Percentiles rank a stretch among this genome's conserved stretches.
These are phyloP conservation scores for Drosophila prosaltans DNA, from an alignment of 1,140 invertebrate species.

Conservation along the genomic window DNA sequence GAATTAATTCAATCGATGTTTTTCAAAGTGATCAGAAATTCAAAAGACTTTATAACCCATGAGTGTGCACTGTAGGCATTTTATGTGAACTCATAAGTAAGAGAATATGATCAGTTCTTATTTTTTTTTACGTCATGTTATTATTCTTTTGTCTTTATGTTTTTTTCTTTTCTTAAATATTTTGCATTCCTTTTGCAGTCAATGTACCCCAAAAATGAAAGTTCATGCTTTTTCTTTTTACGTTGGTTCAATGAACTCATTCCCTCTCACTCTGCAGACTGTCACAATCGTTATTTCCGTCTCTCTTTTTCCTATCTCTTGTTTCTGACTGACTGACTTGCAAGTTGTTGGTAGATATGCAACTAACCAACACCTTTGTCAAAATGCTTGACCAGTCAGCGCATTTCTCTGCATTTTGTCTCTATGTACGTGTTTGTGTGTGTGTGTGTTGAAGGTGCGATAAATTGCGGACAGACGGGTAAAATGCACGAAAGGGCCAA, in stretches of 20 bases:
- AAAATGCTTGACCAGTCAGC: conserved; percentile 56
- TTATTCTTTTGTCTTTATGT: not conserved
- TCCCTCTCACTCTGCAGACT: not conserved
- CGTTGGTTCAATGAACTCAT: conserved; percentile 18
- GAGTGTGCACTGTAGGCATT: not conserved
- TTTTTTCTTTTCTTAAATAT: not conserved
- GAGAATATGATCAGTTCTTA: not conserved
- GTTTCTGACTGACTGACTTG: not conserved
- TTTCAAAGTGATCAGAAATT: too few relatives aligned
- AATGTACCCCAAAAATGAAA: conserved; percentile 25
- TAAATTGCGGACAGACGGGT: conserved; percentile 52
- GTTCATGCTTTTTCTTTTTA: conserved; percentile 10
- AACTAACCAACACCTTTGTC: conserved; percentile 59
- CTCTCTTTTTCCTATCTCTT: conserved; percentile 20
- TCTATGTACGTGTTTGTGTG: not conserved
- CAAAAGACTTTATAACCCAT: not conserved
- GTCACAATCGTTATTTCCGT: conserved; percentile 11
- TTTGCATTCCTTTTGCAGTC: conserved; percentile 13
- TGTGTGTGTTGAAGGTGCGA: conserved; percentile 51
- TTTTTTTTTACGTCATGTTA: not conserved
- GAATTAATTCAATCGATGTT: too few relatives aligned
- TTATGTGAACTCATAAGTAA: not conserved
- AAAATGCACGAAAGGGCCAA: conserved; percentile 56
- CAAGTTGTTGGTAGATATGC: not conserved
- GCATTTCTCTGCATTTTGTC: conserved; percentile 15